Base-by-base conservation (phyloP, 1,140 invertebrate genomes). In the Cherax quadricarinatus region DNA sequence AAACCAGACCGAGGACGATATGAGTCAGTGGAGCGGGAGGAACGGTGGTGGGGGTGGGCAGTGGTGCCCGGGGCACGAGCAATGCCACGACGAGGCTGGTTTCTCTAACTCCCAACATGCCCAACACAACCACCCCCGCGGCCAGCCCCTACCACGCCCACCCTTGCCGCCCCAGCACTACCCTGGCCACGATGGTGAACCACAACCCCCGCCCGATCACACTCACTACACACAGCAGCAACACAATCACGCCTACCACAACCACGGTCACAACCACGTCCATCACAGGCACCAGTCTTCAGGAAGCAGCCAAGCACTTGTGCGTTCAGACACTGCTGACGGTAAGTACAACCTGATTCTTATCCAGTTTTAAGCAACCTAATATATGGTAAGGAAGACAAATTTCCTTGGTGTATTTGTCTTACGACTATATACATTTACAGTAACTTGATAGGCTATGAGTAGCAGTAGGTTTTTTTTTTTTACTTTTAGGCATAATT, bases 151-250 rank as follows among this genome's bases (percentile, higher is more conserved):
- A 21, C 82, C 82, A 62, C 51, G 82, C 53, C 82, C 82, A 30
- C 82, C 82, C 82, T 10, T 84, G 21, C 82, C 82, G 16, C 82
- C 82, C 4, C 82, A 84, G 24, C 49, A 84, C 82, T 84, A 84
- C 82, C 82, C 82, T 7, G 82, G 82, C 10, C 82, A 84, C 57
- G 82, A 84, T 53, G 14, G 53, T 62, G 21, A 60, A 14, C 14
- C 82, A 6, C 79, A 66, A 18, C 14, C 48, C 10, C 51, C 24
- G 21, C 53, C 21, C 53, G 51, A 53, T n/a, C 57, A 53, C 21
- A 6, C 48, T 12, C 79, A 81, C 79, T 81, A 49, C 48, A 51
- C 79, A 21, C 79, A 80, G 30, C 49, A 41, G 10, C 80, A 53
- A 53, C 82, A 84, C 21, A 60, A 84, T 53, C 82, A 84, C 82